Evolutionary conservation across 1,140 invertebrate genomes (phyloP), one percentile per base, ranked within the genome.

Genomic region (Ooceraea biroi): DNA sequence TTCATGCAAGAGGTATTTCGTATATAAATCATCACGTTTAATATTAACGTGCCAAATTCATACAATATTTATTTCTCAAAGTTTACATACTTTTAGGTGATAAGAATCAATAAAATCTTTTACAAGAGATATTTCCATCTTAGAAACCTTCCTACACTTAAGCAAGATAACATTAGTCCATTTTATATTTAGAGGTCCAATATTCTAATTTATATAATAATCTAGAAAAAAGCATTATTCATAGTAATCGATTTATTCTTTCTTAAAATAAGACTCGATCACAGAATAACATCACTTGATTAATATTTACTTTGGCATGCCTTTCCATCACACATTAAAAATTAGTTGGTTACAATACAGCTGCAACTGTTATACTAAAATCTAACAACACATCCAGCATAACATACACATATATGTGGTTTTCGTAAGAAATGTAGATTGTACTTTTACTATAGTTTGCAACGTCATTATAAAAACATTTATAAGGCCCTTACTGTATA

Each of bases 251-350:
- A 58, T 86, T 65, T 25, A 17, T 86, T 85, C 11, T 44, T 36
- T 72, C 41, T 82, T 36, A 69, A 68, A 55, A 57, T 17, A 83
- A 69, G 48, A 66, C 82, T 78, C 58, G 72, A 85, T 88, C 73
- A 87, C 83, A 87, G 73, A 88, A 55, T 68, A 55, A 71, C 48
- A 89, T 90, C 80, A 84, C 36, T 55, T 78, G 0, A 63, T 55
- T 82, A 72, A 74, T 77, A 72, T 50, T 57, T 90, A 65, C 89
- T 85, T 91, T 89, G 84, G 83, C 55, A 82, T 83, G n/a, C 44
- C 17, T 82, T 84, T 63, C 30, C 84, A 74, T 58, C 68, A 63
- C 61, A 55, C 19, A 65, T 86, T 48, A 41, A 76, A 58, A 46
- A 74, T 44, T 44, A 11, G 3, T 63, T 57, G 12, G 27, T 74